Percentiles rank a stretch among this genome's conserved stretches.
phyloP scores from a whole-genome alignment of 2,113 vertebrate genomes.

The Thamnaconus septentrionalis region DNA sequence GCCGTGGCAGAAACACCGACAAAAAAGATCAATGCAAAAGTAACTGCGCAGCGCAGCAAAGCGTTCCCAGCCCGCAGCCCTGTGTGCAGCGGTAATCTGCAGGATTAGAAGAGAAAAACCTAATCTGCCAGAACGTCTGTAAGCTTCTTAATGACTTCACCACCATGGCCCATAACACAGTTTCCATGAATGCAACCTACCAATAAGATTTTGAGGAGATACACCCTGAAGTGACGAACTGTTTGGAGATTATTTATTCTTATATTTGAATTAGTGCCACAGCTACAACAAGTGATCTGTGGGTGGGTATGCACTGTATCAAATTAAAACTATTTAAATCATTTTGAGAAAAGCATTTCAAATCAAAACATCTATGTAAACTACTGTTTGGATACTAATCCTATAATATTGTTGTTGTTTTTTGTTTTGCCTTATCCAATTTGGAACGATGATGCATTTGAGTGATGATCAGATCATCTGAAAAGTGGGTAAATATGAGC shows the following conservation, averaged over 20 bases:
- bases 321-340: no score
- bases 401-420: no score
- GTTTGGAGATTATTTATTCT: constrained; percentile 22
- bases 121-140: constrained; percentile 77
- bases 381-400: no score
- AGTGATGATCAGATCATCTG: no score
- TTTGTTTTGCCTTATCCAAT: no score
- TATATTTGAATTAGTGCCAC: constrained; percentile 16
- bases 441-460: no score
- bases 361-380: no score
- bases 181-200: constrained; percentile 63
- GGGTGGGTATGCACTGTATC: no score
- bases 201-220: constrained; percentile 43
- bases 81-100: constrained; percentile 74
- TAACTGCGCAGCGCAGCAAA: constrained; percentile 49
- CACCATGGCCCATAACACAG: constrained; percentile 57
- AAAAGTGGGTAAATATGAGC: no score
- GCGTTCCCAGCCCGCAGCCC: constrained; percentile 62
- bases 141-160: constrained; percentile 82
- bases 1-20: constrained; percentile 5
- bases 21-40: constrained; percentile 67
- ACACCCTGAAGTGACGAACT: no score
- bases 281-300: no score
- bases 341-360: no score
- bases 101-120: constrained; percentile 81